Base-by-base conservation (phyloP, 2,888 invertebrate genomes). In the Clepsis dumicolana region DNA sequence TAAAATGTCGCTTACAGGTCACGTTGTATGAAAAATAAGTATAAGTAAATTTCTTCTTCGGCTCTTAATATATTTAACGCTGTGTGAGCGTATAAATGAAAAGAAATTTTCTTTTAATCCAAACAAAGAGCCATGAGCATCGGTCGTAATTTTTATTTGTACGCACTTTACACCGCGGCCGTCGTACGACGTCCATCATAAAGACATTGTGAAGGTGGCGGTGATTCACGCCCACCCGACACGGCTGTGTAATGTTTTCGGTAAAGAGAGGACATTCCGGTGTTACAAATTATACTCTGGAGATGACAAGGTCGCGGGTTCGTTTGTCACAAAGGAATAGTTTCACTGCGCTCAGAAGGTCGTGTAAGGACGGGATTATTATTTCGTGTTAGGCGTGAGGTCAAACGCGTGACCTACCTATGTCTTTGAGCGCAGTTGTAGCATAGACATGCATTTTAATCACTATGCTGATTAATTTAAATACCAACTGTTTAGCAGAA, bases 91-190 rank as follows among this genome's bases (percentile, higher is more conserved):
- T 27, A 29, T 21, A 60, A 59, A 24, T 64, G 57, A 18, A 60
- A 60, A 41, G 52, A 44, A 65, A 53, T 44, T 25, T 14, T 44
- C 54, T 67, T 38, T 38, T 63, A 24, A 44, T 50, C 16, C 60
- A 53, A 64, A 70, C 66, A 70, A 70, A 70, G 70, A 54, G 63
- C 57, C 54, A 52, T 68, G 62, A 57, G 73, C 50, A 35, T 52
- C 27, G 68, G 79, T 71, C 44, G 74, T 64, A 44, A 68, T 68
- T 64, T 68, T 71, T 76, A 76, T 74, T 74, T 74, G 75, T 73
- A 73, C 75, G 63, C 68, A 63, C 64, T 32, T 66, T 75, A 77
- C 78, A 73, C 74, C 70, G 75, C 71, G 75, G 75, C 69, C 75
- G 72, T 73, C 60, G 57, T 44, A 61, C 62, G 64, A 70, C 52